Base-by-base conservation (phyloP, 2,888 invertebrate species). In the Desoria tigrina region DNA sequence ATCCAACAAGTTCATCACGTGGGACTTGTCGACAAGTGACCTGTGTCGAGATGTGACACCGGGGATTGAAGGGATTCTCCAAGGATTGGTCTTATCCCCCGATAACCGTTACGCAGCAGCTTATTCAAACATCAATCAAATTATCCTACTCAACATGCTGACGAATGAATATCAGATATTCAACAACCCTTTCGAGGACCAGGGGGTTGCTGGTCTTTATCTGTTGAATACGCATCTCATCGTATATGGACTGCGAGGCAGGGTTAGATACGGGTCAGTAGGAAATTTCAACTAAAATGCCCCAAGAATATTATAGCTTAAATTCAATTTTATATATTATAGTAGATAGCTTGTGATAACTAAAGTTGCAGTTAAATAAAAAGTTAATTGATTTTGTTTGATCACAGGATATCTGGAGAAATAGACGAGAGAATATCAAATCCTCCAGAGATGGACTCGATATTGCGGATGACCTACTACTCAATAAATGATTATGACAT, bases 31-130 rank as follows among this genome's bases (percentile, higher is more conserved):
- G 27, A 97, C 96, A 0, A 96, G 96, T 59, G 98, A 98, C 80
- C 85, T 97, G 79, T 92, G 95, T 0, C 84, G 96, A 32, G 94
- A 94, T 78, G 88, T 94, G 0, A 92, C 94, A 79, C 97, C 97
- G 0, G 89, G 90, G 4, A 89, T 97, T 23, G 94, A 94, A 78
- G 97, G 98, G 18, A 96, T 98, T 75, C 94, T 97, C 92, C 94
- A 94, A 81, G 90, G 91, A 76, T 81, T 99, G 72, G 90, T 91
- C 21, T 82, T 99, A 4, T 95, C 95, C 69, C 91, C 92, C 0
- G 95, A 97, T 79, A 97, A 98, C 79, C 92, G 95, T 80, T 95
- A 92, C 86, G 95, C 94, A 0, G 92, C 94, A 4, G 94, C 96
- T 0, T 94, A 89, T 78, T 97, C 97, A 7, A 98, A 96, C 79